Conservation (phyloP, 2,797 vertebrate genomes). For the Helostoma temminkii region DNA sequence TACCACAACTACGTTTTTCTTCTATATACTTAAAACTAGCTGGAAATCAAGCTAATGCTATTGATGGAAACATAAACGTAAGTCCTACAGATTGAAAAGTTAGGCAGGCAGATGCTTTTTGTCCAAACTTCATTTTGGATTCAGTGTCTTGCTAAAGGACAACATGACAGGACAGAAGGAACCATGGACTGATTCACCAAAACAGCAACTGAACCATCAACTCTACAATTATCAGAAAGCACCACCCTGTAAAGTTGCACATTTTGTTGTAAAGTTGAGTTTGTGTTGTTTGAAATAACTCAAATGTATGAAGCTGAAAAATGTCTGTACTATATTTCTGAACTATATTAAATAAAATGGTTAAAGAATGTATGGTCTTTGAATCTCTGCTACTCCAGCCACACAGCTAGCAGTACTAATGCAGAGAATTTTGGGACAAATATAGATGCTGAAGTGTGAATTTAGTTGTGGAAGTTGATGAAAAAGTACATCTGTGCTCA, state of each 20-base stretch:
- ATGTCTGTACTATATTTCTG: neutral
- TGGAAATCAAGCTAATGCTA: too few species aligned
- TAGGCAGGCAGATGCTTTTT: neutral
- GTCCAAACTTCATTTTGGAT: neutral
- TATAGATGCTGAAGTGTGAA: conserved; percentile 1
- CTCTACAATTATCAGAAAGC: neutral
- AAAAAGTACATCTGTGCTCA: conserved; percentile 28
- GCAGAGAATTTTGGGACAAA: neutral
- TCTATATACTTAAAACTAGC: too few species aligned
- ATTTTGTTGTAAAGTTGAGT: neutral
- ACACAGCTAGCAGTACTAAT: neutral
- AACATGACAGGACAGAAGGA: neutral
- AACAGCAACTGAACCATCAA: neutral
- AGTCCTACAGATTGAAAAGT: too few species aligned
- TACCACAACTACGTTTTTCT: too few species aligned
- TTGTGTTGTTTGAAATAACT: neutral
- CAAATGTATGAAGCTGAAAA: neutral
- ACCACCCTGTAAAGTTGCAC: too few species aligned
- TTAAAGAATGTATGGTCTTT: conserved; percentile 9
- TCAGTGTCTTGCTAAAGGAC: neutral
- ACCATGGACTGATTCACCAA: neutral
- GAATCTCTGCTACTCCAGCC: neutral
- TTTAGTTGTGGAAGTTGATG: conserved; percentile 29
- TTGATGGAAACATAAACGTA: neutral
- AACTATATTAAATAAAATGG: neutral